Base-by-base conservation (phyloP, 2,797 vertebrate species). In the Meriones psammophilus region DNA sequence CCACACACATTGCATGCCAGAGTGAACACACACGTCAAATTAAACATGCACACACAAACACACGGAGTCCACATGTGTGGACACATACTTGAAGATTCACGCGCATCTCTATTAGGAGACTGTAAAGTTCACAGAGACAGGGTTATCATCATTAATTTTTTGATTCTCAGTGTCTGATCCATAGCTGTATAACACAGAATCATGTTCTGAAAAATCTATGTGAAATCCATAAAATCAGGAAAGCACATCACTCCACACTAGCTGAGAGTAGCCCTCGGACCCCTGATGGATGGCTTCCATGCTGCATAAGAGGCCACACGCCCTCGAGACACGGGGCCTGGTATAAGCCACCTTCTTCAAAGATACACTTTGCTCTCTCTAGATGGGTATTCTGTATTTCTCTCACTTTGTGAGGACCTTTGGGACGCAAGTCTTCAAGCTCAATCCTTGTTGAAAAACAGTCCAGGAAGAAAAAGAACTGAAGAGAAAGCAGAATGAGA, bases 401-500 rank as follows among this genome's bases (percentile, higher is more conserved):
- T 15, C 28, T 39, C 15, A 12, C 39, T 30, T 8, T 68, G 39
- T 8, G 36, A 94, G 73, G 22, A 54, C 18, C 71, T 87, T 77
- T 54, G 39, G 79, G 77, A 64, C 86, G 73, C 18, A 24, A 83
- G 26, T 33, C 50, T 88, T 91, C 9, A 14, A 85, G 73, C 10
- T 69, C 66, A 90, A n/a, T 6, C 73, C 50, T 95, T 92, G 20
- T 62, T 79, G 85, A 91, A 93, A 94, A 96, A 90, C 76, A 94
- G 89, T 90, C 84, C 94, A 93, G 92, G 93, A 91, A 94, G 94
- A 89, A 89, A 94, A 93, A 78, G 46, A 84, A 88, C 89, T 39
- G 86, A 97, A 95, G 79, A 2, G 24, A 96, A 97, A 95, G 94
- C 94, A 88, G 95, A 97, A 96, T 42, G 91, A 97, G 96, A 93